phyloP scores from a whole-genome alignment of 2,113 vertebrate genomes.

The Stigmatopora argus region DNA sequence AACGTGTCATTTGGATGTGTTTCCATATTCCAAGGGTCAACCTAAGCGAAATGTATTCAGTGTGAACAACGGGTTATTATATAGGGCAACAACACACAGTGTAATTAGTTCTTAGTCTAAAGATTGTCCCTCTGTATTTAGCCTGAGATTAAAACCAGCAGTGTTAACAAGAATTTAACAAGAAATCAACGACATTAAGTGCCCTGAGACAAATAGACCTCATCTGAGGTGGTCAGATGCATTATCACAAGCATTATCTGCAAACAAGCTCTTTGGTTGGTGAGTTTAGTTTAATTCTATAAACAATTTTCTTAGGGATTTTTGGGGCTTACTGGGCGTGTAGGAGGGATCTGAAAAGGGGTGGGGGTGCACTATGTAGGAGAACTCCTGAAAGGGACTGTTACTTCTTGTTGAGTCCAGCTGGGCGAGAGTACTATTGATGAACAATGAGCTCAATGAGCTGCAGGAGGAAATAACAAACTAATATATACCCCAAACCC shows the following conservation, averaged over 20 bases:
- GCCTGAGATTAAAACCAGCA: slow-evolving; percentile 27
- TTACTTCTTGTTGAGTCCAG: slow-evolving; percentile 61
- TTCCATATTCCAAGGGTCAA: background rate
- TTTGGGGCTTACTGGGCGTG: slow-evolving; percentile 43
- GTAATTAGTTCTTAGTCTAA: slow-evolving; percentile 37
- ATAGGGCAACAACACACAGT: slow-evolving; percentile 5
- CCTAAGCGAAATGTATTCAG: slow-evolving; percentile 1
- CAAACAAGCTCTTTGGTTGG: slow-evolving; percentile 41
- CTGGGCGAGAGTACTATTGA: slow-evolving; percentile 56
- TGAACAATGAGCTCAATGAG: slow-evolving; percentile 66
- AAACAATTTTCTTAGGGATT: slow-evolving; percentile 47
- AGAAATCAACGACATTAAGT: slow-evolving; percentile 46
- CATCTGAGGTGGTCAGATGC: slow-evolving; percentile 35
- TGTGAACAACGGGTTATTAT: slow-evolving; percentile 24
- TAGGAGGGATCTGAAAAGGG: background rate
- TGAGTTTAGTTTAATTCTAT: slow-evolving; percentile 45
- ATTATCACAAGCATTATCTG: slow-evolving; percentile 33
- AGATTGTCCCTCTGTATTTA: slow-evolving; percentile 29
- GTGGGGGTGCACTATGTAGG: slow-evolving; percentile 4
- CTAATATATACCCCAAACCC: slow-evolving; percentile 35
- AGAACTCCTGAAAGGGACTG: slow-evolving; percentile 45
- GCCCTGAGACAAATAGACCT: slow-evolving; percentile 30
- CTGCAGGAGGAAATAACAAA: slow-evolving; percentile 65
- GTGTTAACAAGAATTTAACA: slow-evolving; percentile 48
- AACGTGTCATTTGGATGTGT: background rate